Conservation (phyloP, 2,113 vertebrate species). For the Euleptes europaea region DNA sequence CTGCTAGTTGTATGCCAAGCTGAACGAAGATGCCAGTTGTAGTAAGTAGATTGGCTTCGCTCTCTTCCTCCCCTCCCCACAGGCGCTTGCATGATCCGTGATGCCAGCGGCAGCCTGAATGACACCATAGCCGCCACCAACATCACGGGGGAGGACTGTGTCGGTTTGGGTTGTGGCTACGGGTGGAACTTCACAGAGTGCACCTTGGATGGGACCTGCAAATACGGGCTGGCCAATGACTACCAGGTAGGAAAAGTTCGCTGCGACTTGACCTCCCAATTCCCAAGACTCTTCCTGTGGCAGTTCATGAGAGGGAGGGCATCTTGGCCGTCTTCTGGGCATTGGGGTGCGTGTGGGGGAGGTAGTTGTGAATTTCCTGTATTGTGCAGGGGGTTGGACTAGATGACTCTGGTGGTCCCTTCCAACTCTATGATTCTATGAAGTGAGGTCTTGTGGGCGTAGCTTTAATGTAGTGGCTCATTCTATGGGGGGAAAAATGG, state of each 20-base stretch:
- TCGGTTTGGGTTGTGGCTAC: constrained; percentile 64
- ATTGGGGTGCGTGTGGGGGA: no score
- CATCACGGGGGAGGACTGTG: constrained; percentile 54
- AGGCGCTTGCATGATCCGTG: constrained; percentile 71
- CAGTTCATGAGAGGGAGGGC: no score
- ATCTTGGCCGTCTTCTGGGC: no score
- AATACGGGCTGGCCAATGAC: constrained; percentile 68
- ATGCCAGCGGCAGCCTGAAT: constrained; percentile 73
- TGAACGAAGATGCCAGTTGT: no score
- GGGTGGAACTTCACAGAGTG: constrained; percentile 79
- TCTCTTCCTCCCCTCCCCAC: no score
- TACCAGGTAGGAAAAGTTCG: constrained; percentile 58
- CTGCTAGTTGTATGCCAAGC: no score
- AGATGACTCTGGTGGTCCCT: no score
- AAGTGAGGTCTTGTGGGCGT: background rate
- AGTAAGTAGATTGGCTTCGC: background rate
- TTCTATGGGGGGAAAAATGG: background rate
- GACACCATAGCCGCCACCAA: constrained; percentile 55
- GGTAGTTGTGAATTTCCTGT: no score
- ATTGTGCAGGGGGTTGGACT: no score
- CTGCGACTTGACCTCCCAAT: no score
- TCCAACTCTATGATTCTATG: no score
- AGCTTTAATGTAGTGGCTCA: no score
- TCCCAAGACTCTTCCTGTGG: background rate
- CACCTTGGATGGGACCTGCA: constrained; percentile 48